A percentile compares a stretch with the other conserved stretches of the same genome.
phyloP scores from a whole-genome alignment of 2,113 vertebrate species.

The Axis porcinus region DNA sequence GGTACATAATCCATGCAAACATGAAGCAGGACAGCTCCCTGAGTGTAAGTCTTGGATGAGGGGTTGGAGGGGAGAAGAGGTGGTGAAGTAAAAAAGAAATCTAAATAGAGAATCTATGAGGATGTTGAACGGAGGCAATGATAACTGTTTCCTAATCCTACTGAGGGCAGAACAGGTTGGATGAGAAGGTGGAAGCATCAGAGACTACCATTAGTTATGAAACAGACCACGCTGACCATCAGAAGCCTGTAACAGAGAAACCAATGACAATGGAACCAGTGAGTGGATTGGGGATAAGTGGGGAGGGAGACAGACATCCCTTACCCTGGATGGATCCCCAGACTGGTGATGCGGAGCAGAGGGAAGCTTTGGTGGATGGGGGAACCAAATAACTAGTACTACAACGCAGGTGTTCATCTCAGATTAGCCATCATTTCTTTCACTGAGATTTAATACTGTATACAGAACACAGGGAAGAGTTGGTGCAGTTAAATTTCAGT shows the following conservation, averaged over 20 bases:
- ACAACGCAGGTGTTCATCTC: background rate
- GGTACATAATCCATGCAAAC: background rate
- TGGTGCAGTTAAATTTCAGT: background rate
- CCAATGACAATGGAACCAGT: constrained; percentile 35
- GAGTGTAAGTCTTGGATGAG: background rate
- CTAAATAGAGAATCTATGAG: background rate
- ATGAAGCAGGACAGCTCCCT: background rate
- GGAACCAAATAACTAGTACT: background rate
- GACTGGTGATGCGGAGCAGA: background rate
- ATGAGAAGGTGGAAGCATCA: background rate
- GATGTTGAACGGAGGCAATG: background rate
- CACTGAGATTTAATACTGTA: background rate
- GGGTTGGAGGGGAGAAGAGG: background rate
- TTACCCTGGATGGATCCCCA: background rate
- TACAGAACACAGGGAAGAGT: background rate
- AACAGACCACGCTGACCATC: background rate
- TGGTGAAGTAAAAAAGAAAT: background rate
- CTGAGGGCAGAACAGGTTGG: constrained; percentile 40
- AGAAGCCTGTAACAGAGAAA: background rate
- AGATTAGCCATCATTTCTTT: background rate
- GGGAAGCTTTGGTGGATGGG: background rate
- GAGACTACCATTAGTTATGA: constrained; percentile 33
- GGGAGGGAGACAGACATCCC: background rate
- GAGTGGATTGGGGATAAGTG: constrained; percentile 6
- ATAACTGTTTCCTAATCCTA: constrained; percentile 46